These are phyloP conservation scores for Diarsia mendica DNA, from an alignment of 2,888 invertebrate species.

Conservation along the genomic window DNA sequence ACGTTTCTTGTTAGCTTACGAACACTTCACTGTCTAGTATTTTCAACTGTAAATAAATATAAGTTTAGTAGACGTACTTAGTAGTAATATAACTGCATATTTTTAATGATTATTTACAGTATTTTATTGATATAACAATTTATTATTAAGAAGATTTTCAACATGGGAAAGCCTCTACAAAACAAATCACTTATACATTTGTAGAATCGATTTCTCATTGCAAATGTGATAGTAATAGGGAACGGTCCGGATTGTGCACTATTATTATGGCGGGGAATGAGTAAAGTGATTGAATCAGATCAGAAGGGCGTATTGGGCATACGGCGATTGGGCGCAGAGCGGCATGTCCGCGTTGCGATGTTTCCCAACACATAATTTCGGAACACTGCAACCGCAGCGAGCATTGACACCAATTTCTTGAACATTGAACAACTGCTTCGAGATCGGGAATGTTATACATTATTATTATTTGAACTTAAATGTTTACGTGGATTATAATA, in stretches of 20 bases:
- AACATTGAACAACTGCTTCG: conserved; percentile 80
- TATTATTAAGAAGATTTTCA: neutral
- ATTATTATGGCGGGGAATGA: conserved; percentile 64
- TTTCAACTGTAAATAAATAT: conserved; percentile 19
- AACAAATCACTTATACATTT: conserved; percentile 5
- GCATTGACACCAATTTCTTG: conserved; percentile 89
- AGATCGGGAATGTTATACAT: conserved; percentile 73
- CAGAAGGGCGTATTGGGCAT: conserved; percentile 79
- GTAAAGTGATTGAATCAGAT: conserved; percentile 81
- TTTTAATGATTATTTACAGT: neutral
- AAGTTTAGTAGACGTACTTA: neutral
- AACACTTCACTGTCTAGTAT: conserved; percentile 13
- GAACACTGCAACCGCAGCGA: conserved; percentile 89
- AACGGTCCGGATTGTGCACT: conserved; percentile 27
- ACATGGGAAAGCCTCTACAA: neutral
- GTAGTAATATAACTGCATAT: conserved; percentile 5
- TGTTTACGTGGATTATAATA: conserved; percentile 56
- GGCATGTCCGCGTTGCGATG: conserved; percentile 73
- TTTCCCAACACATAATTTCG: conserved; percentile 89
- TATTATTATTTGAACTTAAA: conserved; percentile 61
- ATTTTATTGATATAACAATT: neutral
- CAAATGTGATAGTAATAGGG: conserved; percentile 20
- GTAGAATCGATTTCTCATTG: conserved; percentile 12
- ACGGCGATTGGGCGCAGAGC: conserved; percentile 70
- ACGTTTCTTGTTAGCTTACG: conserved; percentile 34